These are phyloP conservation scores for Aphelinus certus DNA, from an alignment of 1,140 invertebrate species.

Conservation along the genomic window DNA sequence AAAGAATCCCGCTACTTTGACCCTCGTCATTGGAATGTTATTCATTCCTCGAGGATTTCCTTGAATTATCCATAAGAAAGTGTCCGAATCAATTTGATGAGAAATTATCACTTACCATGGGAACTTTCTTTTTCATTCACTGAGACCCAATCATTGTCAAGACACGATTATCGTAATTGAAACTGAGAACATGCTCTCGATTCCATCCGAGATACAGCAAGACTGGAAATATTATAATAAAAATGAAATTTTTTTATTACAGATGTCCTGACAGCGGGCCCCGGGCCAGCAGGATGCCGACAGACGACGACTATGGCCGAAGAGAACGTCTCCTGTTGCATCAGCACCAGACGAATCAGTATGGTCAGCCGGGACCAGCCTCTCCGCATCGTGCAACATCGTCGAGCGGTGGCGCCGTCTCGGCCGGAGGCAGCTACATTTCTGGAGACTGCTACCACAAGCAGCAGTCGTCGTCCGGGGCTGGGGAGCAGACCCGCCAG, in stretches of 20 bases:
- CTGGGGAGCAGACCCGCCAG: conserved; percentile 36
- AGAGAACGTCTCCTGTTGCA: conserved; percentile 66
- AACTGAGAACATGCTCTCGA: too few species aligned
- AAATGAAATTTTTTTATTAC: conserved; percentile 37
- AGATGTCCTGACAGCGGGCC: conserved; percentile 68
- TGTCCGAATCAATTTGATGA: too few species aligned
- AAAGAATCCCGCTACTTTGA: too few species aligned
- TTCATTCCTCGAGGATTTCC: too few species aligned
- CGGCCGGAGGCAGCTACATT: background rate
- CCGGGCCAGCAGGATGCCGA: conserved; percentile 67
- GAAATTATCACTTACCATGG: too few species aligned
- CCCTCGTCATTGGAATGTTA: too few species aligned
- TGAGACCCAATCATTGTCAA: too few species aligned
- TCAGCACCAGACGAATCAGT: conserved; percentile 57
- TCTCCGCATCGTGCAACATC: conserved; percentile 45
- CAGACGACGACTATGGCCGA: conserved; percentile 68
- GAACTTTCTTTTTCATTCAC: too few species aligned
- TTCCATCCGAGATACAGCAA: too few species aligned
- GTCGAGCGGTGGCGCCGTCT: conserved; percentile 39
- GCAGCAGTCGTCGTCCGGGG: conserved; percentile 41
- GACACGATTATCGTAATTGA: too few species aligned
- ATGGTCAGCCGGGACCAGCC: conserved; percentile 51
- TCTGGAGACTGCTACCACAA: conserved; percentile 52
- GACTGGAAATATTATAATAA: conserved; percentile 6
- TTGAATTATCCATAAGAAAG: too few species aligned